Conservation (phyloP, 2,888 invertebrate genomes). For the Leptinotarsa peninsularis region DNA sequence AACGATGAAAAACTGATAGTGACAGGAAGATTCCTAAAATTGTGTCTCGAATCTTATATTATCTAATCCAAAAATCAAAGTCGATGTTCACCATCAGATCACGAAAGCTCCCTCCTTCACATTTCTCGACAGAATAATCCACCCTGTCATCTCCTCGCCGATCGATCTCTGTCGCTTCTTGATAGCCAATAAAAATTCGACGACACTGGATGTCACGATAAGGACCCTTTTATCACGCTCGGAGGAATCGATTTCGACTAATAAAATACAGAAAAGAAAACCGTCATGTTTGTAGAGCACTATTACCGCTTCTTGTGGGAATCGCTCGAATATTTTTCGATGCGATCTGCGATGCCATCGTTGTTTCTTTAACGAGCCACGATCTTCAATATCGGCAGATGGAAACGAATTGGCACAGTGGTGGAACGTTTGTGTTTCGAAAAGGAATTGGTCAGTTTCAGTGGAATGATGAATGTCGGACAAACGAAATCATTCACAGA, state of each 20-base stretch:
- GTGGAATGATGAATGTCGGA: neutral
- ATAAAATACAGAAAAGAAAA: constrained; percentile 55
- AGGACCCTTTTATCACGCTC: constrained; percentile 50
- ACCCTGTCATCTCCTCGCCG: neutral
- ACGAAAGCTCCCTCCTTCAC: neutral
- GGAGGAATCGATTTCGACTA: constrained; percentile 54
- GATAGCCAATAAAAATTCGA: constrained; percentile 41
- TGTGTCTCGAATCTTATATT: too few relatives aligned
- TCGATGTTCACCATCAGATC: too few relatives aligned
- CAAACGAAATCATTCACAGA: neutral
- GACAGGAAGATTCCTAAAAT: too few relatives aligned
- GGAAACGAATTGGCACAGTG: constrained; percentile 24
- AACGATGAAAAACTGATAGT: too few relatives aligned
- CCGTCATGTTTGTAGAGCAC: constrained; percentile 52
- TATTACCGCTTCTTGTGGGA: constrained; percentile 44
- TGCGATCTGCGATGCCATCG: constrained; percentile 38
- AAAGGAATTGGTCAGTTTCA: neutral
- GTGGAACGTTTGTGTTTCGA: constrained; percentile 7
- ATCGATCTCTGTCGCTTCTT: constrained; percentile 16
- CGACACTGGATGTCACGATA: constrained; percentile 46
- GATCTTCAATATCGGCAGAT: constrained; percentile 32
- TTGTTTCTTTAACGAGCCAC: constrained; percentile 41
- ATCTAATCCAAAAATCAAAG: too few relatives aligned
- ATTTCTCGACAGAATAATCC: constrained; percentile 1
- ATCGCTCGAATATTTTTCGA: constrained; percentile 42